These are phyloP conservation scores for Zoanthus sansibaricus DNA, from an alignment of 92 coral and sea anemone species.

Conservation along the genomic window DNA sequence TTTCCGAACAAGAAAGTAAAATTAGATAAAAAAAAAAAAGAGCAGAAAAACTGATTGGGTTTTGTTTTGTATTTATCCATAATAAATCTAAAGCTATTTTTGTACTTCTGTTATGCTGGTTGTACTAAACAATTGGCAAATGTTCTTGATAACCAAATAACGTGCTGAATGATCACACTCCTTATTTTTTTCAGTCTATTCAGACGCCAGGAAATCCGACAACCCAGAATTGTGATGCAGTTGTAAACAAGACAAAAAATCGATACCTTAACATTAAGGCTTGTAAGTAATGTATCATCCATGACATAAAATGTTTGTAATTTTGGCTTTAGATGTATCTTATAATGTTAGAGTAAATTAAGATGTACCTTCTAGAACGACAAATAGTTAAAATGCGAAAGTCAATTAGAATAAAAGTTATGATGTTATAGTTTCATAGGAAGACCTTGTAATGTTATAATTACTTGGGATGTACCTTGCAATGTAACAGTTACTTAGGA, in stretches of 20 bases:
- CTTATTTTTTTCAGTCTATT: slow-evolving; percentile 48
- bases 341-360: not conserved
- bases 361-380: not conserved
- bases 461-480: not conserved
- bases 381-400: not conserved
- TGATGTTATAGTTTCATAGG: not conserved
- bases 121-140: too few species aligned
- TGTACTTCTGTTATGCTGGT: too few species aligned
- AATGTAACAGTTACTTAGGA: not conserved
- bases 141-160: too few species aligned
- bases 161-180: too few species aligned
- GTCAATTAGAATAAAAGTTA: not conserved
- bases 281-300: slow-evolving; percentile 56
- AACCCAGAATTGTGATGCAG: slow-evolving; percentile 40
- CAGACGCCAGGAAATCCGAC: slow-evolving; percentile 53
- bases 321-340: not conserved
- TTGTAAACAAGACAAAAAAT: slow-evolving; percentile 62
- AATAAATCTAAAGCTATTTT: too few species aligned
- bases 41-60: too few species aligned
- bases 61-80: too few species aligned
- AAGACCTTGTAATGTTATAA: too few species aligned
- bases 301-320: not conserved
- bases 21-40: too few species aligned
- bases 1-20: too few species aligned
- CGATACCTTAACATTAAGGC: slow-evolving; percentile 79